Percentiles rank a stretch among this genome's conserved stretches.
Conservation (phyloP, 2,797 vertebrate species). For the Sylvilagus floridanus region DNA sequence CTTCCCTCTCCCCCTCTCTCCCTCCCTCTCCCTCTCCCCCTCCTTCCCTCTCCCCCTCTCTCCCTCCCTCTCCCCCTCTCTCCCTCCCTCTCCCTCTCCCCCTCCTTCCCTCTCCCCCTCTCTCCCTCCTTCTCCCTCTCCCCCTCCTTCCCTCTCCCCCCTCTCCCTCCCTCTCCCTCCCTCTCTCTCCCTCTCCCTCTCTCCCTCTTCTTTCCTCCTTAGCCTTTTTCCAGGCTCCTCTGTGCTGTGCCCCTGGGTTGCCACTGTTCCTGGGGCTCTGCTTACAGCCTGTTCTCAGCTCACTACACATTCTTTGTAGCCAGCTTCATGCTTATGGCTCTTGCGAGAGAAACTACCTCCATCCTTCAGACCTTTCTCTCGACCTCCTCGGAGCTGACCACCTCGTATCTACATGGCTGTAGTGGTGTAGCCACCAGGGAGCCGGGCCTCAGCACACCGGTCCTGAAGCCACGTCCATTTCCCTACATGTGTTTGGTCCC, state of each 20-base stretch:
- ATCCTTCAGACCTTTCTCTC: not conserved
- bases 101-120: rapidly evolving
- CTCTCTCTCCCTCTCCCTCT: not conserved
- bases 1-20: too few species aligned
- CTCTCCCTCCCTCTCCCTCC: not conserved
- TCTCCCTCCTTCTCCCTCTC: not conserved
- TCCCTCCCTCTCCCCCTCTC: not conserved
- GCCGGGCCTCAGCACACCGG: not conserved
- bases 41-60: too few species aligned
- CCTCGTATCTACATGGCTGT: not conserved
- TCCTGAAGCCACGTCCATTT: not conserved
- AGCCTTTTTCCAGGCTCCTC: not conserved
- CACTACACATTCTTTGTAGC: not conserved
- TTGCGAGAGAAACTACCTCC: not conserved
- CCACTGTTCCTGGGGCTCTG: rapidly evolving
- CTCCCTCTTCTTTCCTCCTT: too few species aligned
- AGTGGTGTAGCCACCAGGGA: not conserved
- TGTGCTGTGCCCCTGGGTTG: not conserved
- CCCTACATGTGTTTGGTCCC: not conserved
- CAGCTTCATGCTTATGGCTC: not conserved
- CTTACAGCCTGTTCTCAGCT: not conserved
- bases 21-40: too few species aligned
- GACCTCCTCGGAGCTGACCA: not conserved
- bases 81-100: not conserved
- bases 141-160: too few species aligned